A percentile compares a stretch with the other conserved stretches of the same genome.
phyloP scores from a whole-genome alignment of 2,113 vertebrate genomes.

The Mobula birostris region DNA sequence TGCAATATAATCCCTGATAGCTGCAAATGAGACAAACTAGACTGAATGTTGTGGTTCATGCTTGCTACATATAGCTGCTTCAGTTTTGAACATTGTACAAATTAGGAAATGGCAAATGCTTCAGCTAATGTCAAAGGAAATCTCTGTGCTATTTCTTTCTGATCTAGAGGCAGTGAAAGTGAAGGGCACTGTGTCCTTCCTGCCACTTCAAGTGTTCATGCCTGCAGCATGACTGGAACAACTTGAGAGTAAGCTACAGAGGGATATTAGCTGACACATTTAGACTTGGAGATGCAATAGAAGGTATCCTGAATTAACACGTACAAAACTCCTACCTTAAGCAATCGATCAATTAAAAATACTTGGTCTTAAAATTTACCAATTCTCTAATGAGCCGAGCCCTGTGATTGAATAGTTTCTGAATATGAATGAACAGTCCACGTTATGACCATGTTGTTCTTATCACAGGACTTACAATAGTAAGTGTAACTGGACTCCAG shows the following conservation, averaged over 20 bases:
- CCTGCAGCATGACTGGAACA: background rate
- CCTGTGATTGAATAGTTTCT: background rate
- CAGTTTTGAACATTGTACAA: background rate
- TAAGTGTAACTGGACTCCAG: background rate
- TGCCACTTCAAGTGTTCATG: background rate
- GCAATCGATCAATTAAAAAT: background rate
- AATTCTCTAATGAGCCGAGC: background rate
- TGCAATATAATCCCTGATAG: background rate
- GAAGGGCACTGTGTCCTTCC: background rate
- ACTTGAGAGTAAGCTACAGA: background rate
- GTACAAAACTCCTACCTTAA: background rate
- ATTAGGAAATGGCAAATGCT: background rate
- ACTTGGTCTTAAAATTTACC: background rate
- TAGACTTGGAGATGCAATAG: background rate
- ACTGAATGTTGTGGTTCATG: background rate
- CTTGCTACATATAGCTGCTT: background rate
- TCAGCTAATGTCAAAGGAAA: background rate
- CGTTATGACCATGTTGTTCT: background rate
- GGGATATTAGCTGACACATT: background rate
- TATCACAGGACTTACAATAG: background rate
- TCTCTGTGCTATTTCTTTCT: background rate
- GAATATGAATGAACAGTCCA: background rate
- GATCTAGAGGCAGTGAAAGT: slow-evolving; percentile 8
- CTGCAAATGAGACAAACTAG: background rate
- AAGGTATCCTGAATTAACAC: background rate